Evolutionary conservation across 1,140 invertebrate species (phyloP).

Genomic region (Caenorhabditis briggsae): DNA sequence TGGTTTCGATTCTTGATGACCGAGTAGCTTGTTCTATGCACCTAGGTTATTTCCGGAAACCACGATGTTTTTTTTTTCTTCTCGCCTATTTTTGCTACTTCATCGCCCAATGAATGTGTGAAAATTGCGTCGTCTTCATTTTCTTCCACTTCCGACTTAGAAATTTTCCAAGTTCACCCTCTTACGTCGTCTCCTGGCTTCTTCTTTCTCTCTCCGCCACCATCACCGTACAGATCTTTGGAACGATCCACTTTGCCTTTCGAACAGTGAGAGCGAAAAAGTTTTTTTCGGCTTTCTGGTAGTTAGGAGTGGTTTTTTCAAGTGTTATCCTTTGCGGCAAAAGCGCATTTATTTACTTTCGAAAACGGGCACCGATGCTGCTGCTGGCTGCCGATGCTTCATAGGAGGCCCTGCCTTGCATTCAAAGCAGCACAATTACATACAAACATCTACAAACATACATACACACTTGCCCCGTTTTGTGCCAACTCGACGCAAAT

Average conservation of each 20-base stretch:
- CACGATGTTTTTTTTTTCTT: conserved; percentile 19
- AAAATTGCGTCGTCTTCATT: conserved; percentile 5
- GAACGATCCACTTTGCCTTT: conserved; percentile 31
- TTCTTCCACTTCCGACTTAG: too few relatives aligned
- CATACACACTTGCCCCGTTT: conserved; percentile 36
- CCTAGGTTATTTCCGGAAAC: neutral
- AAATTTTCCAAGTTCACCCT: neutral
- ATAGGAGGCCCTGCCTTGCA: conserved; percentile 32
- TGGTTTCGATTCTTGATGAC: too few relatives aligned
- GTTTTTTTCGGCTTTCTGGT: conserved; percentile 50
- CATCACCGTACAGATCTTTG: conserved; percentile 4
- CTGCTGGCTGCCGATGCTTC: neutral
- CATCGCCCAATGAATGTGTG: neutral
- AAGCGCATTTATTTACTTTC: conserved; percentile 52
- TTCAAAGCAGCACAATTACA: conserved; percentile 55
- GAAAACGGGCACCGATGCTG: conserved; percentile 18
- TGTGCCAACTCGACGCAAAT: conserved; percentile 42
- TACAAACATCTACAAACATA: conserved; percentile 51
- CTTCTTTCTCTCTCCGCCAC: neutral
- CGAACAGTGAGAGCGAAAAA: conserved; percentile 19
- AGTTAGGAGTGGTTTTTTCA: conserved; percentile 50
- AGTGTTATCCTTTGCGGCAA: conserved; percentile 52
- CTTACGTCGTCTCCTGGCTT: neutral
- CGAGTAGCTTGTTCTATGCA: neutral
- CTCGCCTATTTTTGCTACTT: neutral